Evolutionary conservation across 2,797 vertebrate species (phyloP), one percentile per base, ranked within the genome.

Genomic region (Nyctalus aviator): DNA sequence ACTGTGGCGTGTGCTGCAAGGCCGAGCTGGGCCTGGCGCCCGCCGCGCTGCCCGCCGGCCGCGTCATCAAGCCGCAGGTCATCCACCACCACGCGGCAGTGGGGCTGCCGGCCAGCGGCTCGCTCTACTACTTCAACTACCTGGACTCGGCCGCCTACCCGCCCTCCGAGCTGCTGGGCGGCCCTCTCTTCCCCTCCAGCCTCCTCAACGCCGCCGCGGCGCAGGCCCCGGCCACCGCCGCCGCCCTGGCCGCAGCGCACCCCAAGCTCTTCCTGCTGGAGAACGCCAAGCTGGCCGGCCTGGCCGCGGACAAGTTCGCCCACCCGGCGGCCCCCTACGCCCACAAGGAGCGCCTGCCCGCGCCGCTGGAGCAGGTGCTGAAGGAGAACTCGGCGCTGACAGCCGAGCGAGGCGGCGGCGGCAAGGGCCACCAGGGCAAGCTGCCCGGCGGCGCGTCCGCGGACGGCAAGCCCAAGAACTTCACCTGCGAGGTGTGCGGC

Each of bases 401-500:
- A 32, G 97, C 98, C 5, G 99, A 99, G 91, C 99, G 99, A 95
- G 98, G 96, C 96, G 98, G 96, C 71, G 97, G 98, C 75, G 97
- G 97, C 48, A 99, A 99, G 95, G 97, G 98, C 68, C 99, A 99
- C 68, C 99, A 99, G 94, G 88, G 97, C 95, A 99, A 99, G 89
- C 96, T 99, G 9, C 98, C 98, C 83, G 97, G 98, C 88, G 96
- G 98, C 87, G 96, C 97, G 59, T 91, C 98, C 0, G 95, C 98
- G 0, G 99, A 99, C 83, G 99, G 99, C 8, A 99, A 99, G 90
- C 99, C 99, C 93, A 99, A 99, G 96, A 99, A 99, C 98, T 99
- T 99, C 96, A 99, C 99, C 25, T 99, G 99, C 94, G 99, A 99
- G 98, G 99, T 99, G 94, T 99, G 99, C 97, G 99, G 99, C 97